phyloP scores from a whole-genome alignment of 2,888 invertebrate genomes.

The Ischnura elegans region DNA sequence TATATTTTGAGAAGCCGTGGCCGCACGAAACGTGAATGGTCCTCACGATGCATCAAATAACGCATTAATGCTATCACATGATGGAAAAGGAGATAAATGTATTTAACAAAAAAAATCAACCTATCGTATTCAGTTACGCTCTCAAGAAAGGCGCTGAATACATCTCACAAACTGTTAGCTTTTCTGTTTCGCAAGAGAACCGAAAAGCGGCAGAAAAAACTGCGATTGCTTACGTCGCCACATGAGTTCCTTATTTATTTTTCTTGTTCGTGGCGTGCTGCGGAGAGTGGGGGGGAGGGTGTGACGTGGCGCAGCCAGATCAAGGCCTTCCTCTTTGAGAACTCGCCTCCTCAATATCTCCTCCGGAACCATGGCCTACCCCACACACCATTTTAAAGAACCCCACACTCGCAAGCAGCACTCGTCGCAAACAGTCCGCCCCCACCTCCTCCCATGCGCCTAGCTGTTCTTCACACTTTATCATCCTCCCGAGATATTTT shows the following conservation, averaged over 20 bases:
- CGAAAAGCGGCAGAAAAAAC: neutral
- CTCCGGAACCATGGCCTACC: neutral
- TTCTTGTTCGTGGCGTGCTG: neutral
- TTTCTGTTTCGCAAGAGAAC: neutral
- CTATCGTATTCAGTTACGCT: neutral
- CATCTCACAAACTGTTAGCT: neutral
- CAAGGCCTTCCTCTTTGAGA: neutral
- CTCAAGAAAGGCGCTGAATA: neutral
- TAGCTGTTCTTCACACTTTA: conserved; percentile 37
- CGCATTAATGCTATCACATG: too few species aligned
- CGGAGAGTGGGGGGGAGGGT: neutral
- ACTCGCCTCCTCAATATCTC: neutral
- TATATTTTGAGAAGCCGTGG: too few species aligned
- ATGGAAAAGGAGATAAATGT: neutral
- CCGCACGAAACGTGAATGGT: too few species aligned
- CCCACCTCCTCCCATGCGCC: neutral
- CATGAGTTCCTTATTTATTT: conserved; percentile 7
- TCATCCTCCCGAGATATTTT: conserved; percentile 32
- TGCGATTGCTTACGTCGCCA: neutral
- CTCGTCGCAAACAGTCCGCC: neutral
- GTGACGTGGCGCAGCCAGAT: conserved; percentile 2
- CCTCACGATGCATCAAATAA: too few species aligned
- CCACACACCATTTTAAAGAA: conserved; percentile 12
- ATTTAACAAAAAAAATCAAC: too few species aligned
- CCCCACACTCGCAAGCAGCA: neutral